Base-by-base conservation (phyloP, 1,140 invertebrate genomes). In the Portunus trituberculatus region DNA sequence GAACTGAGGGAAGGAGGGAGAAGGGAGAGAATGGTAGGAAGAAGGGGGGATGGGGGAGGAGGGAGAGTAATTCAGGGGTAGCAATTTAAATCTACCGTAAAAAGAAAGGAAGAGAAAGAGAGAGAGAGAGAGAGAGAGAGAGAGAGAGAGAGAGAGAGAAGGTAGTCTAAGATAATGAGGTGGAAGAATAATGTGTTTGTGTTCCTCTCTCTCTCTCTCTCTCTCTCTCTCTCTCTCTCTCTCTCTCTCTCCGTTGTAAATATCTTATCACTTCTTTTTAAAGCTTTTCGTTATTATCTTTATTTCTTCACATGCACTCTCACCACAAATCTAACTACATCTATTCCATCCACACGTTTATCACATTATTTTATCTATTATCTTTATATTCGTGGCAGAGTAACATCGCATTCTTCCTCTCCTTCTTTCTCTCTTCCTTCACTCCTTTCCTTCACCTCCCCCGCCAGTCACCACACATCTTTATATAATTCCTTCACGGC, bases 31-130 rank as follows among this genome's bases (percentile, higher is more conserved):
- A n/a, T 25, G n/a, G 67, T 25, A 76, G 20, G 67, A 16, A 8
- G 67, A 76, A 8, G 67, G n/a, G 67, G 20, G n/a, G 67, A 20
- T 3, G n/a, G 20, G n/a, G 20, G 67, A 76, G 67, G 20, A 76
- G 67, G 25, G n/a, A 20, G 52, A 59, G 67, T n/a, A 76, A 76
- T 76, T 76, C 20, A 76, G 67, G 67, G 12, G 25, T 76, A 76
- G 25, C 67, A 76, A 76, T n/a, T 76, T 76, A 76, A 76, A 76
- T 76, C 67, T 76, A n/a, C 67, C 67, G 67, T 76, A 76, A 76
- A 76, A 76, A n/a, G n/a, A 76, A 76, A n/a, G n/a, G 8, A 25
- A 8, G 8, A 25, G n/a, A 8, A n/a, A 76, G 20, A 76, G 0
- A 76, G 8, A 76, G 67, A 8, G 67, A 7, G 67, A 8, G 67